These are phyloP conservation scores for Nycticebus coucang DNA, from an alignment of 2,113 vertebrate genomes.

Conservation along the genomic window DNA sequence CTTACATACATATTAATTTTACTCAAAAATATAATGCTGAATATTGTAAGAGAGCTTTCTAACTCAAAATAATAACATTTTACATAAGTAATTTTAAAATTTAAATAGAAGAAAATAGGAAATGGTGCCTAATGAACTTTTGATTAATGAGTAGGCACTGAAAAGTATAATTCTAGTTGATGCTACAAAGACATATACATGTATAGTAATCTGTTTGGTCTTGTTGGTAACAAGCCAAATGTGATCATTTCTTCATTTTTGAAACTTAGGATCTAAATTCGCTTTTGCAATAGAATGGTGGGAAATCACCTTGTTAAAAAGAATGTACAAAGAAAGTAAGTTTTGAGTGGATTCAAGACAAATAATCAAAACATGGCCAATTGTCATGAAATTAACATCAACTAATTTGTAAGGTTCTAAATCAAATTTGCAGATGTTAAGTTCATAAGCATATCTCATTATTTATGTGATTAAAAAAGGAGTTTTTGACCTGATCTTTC, in stretches of 20 bases:
- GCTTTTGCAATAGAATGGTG: conserved; percentile 30
- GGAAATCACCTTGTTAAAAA: conserved; percentile 23
- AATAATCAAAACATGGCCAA: conserved; percentile 81
- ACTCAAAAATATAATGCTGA: conserved; percentile 6
- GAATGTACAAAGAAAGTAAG: conserved; percentile 53
- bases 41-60: neutral
- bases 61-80: conserved; percentile 28
- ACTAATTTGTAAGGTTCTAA: conserved; percentile 90
- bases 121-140: conserved; percentile 17
- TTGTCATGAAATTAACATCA: conserved; percentile 84
- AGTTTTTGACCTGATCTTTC: conserved; percentile 94
- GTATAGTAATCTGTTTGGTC: neutral
- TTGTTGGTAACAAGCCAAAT: conserved; percentile 28
- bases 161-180: conserved; percentile 40
- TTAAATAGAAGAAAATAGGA: conserved; percentile 26
- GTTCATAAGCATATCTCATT: conserved; percentile 88
- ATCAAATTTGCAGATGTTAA: conserved; percentile 89
- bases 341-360: conserved; percentile 60
- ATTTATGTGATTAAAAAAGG: conserved; percentile 98
- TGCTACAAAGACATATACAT: conserved; percentile 10
- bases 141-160: neutral
- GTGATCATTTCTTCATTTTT: conserved; percentile 41
- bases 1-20: conserved; percentile 10
- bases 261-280: conserved; percentile 32
- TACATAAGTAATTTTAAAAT: conserved; percentile 6